Conservation (phyloP, 2,888 invertebrate species). For the Adineta ricciae region DNA sequence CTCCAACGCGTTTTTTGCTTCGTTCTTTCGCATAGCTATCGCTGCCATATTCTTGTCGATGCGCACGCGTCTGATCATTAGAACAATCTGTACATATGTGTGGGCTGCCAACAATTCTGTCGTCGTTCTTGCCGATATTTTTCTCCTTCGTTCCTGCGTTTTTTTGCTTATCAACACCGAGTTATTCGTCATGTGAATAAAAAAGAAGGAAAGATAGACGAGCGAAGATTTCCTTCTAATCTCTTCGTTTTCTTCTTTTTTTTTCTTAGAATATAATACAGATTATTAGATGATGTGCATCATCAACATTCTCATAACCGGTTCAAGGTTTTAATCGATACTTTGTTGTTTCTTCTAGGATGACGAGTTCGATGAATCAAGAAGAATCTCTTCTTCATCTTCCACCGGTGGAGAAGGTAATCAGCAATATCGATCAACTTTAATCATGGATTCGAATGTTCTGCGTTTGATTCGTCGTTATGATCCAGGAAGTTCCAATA, state of each 20-base stretch:
- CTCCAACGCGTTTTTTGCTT: background rate
- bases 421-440: background rate
- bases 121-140: background rate
- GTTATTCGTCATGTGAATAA: background rate
- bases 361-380: background rate
- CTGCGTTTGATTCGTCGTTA: slow-evolving; percentile 14
- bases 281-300: background rate
- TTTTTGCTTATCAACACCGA: background rate
- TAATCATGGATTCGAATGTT: slow-evolving; percentile 10
- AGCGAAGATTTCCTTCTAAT: background rate
- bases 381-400: background rate
- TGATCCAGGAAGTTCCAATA: background rate
- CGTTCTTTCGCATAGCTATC: background rate
- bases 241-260: background rate
- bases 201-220: background rate
- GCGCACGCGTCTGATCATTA: background rate
- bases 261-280: background rate
- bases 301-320: background rate
- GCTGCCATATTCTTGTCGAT: background rate
- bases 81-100: background rate
- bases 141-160: background rate
- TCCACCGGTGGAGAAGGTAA: background rate
- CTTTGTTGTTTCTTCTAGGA: background rate
- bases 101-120: background rate
- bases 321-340: background rate